A percentile compares a stretch with the other conserved stretches of the same genome.
Conservation (phyloP, 2,797 vertebrate species). For the Chaetodon trifasciatus region DNA sequence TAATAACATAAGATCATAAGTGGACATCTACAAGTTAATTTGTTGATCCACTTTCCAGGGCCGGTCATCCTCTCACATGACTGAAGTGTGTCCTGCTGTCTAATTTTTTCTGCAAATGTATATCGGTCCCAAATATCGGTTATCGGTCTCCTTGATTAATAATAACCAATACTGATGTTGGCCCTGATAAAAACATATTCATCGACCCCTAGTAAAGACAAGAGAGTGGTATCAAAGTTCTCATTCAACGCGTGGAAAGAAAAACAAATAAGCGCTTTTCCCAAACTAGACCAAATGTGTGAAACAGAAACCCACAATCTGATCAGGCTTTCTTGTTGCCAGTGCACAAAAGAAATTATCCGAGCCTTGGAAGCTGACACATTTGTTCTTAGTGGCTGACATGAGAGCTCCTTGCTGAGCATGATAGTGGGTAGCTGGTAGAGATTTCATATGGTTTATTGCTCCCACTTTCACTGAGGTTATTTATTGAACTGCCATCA, state of each 20-base stretch:
- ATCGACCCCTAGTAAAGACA: neutral
- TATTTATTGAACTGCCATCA: slow-evolving; percentile 85
- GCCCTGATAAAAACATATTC: too few species aligned
- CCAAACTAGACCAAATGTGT: slow-evolving; percentile 4
- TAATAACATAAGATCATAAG: too few species aligned
- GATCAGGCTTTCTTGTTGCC: slow-evolving; percentile 23
- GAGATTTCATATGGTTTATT: slow-evolving; percentile 84
- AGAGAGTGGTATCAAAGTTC: neutral
- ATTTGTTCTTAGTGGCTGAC: slow-evolving; percentile 68
- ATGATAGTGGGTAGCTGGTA: slow-evolving; percentile 66
- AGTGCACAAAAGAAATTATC: slow-evolving; percentile 53
- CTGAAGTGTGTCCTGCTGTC: too few species aligned
- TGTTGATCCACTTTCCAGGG: too few species aligned
- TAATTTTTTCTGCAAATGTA: too few species aligned
- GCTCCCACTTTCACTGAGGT: slow-evolving; percentile 79
- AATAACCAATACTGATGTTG: too few species aligned
- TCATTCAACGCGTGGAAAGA: neutral
- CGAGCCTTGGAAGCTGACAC: slow-evolving; percentile 60
- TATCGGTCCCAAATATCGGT: too few species aligned
- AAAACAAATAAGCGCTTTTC: neutral
- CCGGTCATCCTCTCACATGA: too few species aligned
- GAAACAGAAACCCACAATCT: slow-evolving; percentile 21
- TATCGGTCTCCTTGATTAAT: too few species aligned
- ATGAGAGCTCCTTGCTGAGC: slow-evolving; percentile 68
- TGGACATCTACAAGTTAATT: too few species aligned